Evolutionary conservation across 2,888 invertebrate genomes (phyloP).

Genomic region (Rosalia funebris): DNA sequence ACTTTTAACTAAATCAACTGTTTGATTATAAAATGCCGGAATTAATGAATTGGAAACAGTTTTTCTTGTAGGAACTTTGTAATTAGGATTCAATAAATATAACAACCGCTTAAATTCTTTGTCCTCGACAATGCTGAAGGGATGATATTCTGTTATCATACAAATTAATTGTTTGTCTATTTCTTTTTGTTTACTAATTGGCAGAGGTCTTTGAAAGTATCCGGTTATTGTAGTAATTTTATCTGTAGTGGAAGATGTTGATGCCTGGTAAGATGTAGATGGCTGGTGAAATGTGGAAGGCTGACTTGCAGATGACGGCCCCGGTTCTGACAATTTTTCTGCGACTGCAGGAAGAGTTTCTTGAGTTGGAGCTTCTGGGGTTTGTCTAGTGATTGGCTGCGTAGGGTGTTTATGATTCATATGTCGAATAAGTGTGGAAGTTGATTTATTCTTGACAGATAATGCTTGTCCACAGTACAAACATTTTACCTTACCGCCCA

Average conservation of each 20-base stretch:
- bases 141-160: slow-evolving; percentile 52
- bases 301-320: neutral
- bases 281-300: neutral
- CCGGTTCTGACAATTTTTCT: no score
- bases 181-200: slow-evolving; percentile 31
- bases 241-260: no score
- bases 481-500: slow-evolving; percentile 25
- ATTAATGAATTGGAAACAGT: slow-evolving; percentile 22
- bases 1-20: slow-evolving; percentile 6
- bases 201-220: slow-evolving; percentile 28
- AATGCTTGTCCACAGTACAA: slow-evolving; percentile 29
- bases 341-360: neutral
- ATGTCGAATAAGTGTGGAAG: slow-evolving; percentile 29
- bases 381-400: slow-evolving; percentile 21
- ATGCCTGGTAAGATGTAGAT: no score
- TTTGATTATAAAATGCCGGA: slow-evolving; percentile 27
- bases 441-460: slow-evolving; percentile 29
- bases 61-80: slow-evolving; percentile 33
- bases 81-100: slow-evolving; percentile 34
- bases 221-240: slow-evolving; percentile 23
- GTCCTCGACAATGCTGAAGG: slow-evolving; percentile 53
- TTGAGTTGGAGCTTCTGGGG: neutral
- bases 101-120: slow-evolving; percentile 50
- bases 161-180: slow-evolving; percentile 43
- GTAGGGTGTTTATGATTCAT: slow-evolving; percentile 30